These are phyloP conservation scores for Drosophila seguyi DNA, from an alignment of 1,140 invertebrate species.

Conservation along the genomic window DNA sequence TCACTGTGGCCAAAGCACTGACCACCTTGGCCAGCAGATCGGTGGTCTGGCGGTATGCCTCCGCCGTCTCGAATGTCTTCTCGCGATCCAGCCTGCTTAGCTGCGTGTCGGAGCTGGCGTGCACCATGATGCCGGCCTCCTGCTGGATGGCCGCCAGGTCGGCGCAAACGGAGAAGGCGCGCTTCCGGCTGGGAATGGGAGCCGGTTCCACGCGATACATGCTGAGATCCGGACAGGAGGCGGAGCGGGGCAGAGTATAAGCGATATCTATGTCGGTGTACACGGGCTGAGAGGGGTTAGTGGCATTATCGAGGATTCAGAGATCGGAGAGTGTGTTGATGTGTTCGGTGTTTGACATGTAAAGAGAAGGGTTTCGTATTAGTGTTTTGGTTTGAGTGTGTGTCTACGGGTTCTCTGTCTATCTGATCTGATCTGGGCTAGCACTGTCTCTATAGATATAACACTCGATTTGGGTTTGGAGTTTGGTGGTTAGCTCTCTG, in stretches of 20 bases:
- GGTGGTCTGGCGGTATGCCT: constrained; percentile 89
- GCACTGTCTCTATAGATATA: constrained; percentile 19
- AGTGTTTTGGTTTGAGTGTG: constrained; percentile 3
- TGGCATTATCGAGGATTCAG: background rate
- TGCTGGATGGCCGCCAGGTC: constrained; percentile 48
- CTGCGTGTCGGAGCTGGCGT: constrained; percentile 90
- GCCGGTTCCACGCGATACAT: constrained; percentile 86
- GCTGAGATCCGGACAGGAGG: constrained; percentile 88
- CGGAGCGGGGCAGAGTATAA: constrained; percentile 80
- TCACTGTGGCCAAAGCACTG: constrained; percentile 89
- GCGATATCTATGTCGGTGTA: constrained; percentile 74
- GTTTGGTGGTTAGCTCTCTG: too few species aligned
- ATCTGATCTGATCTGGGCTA: constrained; percentile 20
- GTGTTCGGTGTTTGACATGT: constrained; percentile 56
- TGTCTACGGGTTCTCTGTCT: background rate
- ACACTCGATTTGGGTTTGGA: background rate
- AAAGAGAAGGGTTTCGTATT: constrained; percentile 52
- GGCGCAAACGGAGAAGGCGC: constrained; percentile 88
- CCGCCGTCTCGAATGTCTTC: constrained; percentile 88
- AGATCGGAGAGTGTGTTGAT: constrained; percentile 6
- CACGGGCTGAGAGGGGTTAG: constrained; percentile 71
- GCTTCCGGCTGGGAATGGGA: constrained; percentile 86
- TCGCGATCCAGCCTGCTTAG: constrained; percentile 91
- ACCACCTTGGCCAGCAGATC: constrained; percentile 91
- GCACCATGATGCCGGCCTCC: constrained; percentile 33